Evolutionary conservation across 2,113 vertebrate genomes (phyloP), one percentile per base, ranked within the genome.

Genomic region (Lagopus muta): DNA sequence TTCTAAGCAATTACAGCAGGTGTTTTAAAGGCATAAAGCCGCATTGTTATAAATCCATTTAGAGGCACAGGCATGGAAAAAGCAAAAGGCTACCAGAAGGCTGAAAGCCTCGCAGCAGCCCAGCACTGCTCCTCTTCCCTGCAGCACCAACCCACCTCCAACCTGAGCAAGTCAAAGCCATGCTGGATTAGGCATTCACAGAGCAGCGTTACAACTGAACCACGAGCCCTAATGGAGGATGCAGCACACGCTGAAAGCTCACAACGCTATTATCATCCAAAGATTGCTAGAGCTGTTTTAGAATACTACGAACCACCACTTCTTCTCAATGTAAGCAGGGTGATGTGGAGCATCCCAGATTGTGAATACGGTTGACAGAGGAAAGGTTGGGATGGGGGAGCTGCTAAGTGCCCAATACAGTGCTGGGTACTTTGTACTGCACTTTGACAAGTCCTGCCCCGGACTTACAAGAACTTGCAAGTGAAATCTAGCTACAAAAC

Each of bases 1-100:
- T 94, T 95, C 91, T 92, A 90, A 84, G 76, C 90, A 74, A 88
- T 94, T 94, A 94, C 1, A 92, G 82, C 94, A 95, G 90, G 91
- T 88, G 89, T 93, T 95, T 83, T 91, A 88, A 93, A 94, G 89
- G 72, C 89, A 86, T 81, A 88, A 94, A 91, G 76, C 93, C 88
- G 55, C 47, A 45, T 72, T 89, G 66, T 75, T 91, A 93, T 54
- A 94, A 94, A 96, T 82, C 82, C 87, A 82, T 86, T 94, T 79
- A 72, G 70, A 90, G 69, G 54, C 89, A 80, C 48, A 84, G 58
- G 69, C 52, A 61, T 1, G 3, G 50, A 42, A 57, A 60, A 90
- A 69, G 54, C 36, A 85, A 89, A 91, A 92, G 73, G 77, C 34
- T 11, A 72, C 70, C 57, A 72, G 73, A 84, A 86, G 83, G 80